Percentiles rank a stretch among this genome's conserved stretches.
Conservation (phyloP, 2,113 vertebrate genomes). For the Platysteira castanea region DNA sequence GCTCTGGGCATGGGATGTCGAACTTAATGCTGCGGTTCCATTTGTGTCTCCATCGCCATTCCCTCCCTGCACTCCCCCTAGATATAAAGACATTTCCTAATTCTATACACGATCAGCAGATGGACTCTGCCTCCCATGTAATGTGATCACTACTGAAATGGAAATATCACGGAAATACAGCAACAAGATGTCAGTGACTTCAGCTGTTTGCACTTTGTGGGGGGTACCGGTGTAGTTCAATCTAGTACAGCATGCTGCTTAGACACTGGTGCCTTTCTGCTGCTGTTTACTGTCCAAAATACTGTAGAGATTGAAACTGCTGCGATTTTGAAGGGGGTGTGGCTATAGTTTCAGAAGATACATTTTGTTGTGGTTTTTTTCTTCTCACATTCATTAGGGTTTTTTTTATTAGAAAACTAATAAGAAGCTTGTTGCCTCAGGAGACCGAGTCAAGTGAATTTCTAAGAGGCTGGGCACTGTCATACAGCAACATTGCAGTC, state of each 20-base stretch:
- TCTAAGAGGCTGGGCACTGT: not conserved
- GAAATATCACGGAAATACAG: not conserved
- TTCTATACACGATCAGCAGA: not conserved
- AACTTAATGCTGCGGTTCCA: not conserved
- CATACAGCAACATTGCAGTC: not conserved
- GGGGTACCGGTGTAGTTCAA: not conserved
- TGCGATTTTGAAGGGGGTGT: not conserved
- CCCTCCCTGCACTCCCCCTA: not conserved
- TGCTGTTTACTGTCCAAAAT: not conserved
- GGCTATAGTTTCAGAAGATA: not conserved
- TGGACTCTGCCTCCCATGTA: not conserved
- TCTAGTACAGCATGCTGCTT: not conserved
- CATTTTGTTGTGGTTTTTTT: not conserved
- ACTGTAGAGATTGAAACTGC: not conserved
- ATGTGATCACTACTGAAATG: rapidly evolving
- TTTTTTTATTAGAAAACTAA: not conserved
- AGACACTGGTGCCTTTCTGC: not conserved
- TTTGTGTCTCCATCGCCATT: rapidly evolving
- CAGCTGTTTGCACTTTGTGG: not conserved
- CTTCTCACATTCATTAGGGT: too few species aligned
- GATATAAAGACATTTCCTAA: not conserved
- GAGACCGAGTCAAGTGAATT: not conserved
- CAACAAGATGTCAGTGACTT: not conserved
- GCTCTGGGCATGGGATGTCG: not conserved
- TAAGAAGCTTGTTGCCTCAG: not conserved